These are phyloP conservation scores for Psammodynastes pulverulentus DNA, from an alignment of 2,113 vertebrate species.

Conservation along the genomic window DNA sequence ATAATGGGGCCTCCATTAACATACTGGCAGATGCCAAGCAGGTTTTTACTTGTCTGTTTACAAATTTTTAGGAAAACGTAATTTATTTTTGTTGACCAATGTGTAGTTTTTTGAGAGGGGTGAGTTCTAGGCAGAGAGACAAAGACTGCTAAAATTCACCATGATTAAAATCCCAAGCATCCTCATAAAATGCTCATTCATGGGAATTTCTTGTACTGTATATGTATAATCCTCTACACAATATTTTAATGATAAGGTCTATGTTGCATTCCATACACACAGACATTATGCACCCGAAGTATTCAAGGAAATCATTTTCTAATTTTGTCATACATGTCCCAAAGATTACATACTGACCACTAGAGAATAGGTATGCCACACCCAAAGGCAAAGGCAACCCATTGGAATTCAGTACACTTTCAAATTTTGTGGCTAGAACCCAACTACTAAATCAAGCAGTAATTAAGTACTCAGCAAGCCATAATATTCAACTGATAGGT, in stretches of 20 bases:
- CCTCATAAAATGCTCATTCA: neutral
- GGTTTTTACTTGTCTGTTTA: neutral
- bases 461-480: neutral
- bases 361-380: neutral
- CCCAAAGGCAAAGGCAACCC: neutral
- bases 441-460: neutral
- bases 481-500: neutral
- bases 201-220: neutral
- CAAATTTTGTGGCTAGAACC: neutral
- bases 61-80: neutral
- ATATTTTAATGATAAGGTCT: neutral
- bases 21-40: neutral
- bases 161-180: neutral
- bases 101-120: neutral
- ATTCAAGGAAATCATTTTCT: neutral
- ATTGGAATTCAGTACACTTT: neutral
- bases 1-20: slow-evolving; percentile 31
- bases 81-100: neutral
- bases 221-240: neutral
- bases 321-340: neutral
- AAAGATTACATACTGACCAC: neutral
- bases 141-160: neutral
- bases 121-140: neutral
- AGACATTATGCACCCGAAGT: neutral
- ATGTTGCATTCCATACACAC: neutral